Evolutionary conservation across 1,140 invertebrate species (phyloP), one percentile per base, ranked within the genome.

Genomic region (Trigoniulus corallinus): DNA sequence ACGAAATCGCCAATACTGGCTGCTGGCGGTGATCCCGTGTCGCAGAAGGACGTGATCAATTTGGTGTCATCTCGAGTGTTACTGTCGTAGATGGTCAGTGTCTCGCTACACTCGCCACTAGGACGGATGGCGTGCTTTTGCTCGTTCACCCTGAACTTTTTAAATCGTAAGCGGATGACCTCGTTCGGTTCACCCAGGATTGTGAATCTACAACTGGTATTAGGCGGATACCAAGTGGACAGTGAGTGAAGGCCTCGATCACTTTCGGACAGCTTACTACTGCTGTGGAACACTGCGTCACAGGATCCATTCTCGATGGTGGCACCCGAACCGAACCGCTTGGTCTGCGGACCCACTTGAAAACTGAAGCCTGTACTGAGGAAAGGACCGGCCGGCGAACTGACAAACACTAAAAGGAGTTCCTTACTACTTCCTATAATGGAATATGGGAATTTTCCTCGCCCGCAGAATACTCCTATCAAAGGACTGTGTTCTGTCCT

Each of bases 381-480:
- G 13, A 92, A 65, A 0, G 87, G 87, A 15, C 87, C 66, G 53
- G 88, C 87, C 29, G 83, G 78, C 1, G 88, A 91, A 12, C 82
- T 88, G 21, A 91, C 80, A 62, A 92, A 93, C 64, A 91, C 87
- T 1, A 93, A 84, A 60, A 87, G 86, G 47, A 93, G 72, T 59
- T 89, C 84, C 54, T 84, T 79, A 22, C 85, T 85, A 15, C 86
- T 89, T 3, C 87, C 88, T 57, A 91, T 89, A 57, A 93, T 91
- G 53, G 87, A 89, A 67, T 88, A 89, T 0, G 87, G 88, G 59
- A 92, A 89, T 63, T 89, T 88, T 25, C 88, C 88, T 78, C 91
- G 84, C 3, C 88, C 88, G 60, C 88, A 92, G 60, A 93, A 89
- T 2, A 84, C 88, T 3, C 87, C 87, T 54, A 93, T 92, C 13